Evolutionary conservation across 2,113 vertebrate genomes (phyloP).

Genomic region (Campylomormyrus tamandua): DNA sequence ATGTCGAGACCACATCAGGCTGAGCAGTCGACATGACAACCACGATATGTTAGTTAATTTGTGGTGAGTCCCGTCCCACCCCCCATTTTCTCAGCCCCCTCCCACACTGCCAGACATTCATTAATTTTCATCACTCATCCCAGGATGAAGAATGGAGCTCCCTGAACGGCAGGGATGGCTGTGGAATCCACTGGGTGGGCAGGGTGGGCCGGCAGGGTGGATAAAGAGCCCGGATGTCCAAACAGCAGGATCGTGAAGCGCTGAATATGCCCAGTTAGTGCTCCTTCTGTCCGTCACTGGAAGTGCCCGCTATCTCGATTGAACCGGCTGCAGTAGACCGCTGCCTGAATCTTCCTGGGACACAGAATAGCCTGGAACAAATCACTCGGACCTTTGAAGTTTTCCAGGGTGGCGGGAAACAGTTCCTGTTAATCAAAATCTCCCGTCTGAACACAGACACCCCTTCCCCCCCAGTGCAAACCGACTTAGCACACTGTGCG

Average conservation of each 20-base stretch:
- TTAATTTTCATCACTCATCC: background rate
- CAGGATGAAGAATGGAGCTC: background rate
- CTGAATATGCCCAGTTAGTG: background rate
- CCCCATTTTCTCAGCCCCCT: background rate
- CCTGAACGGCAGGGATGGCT: background rate
- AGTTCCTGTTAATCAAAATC: slow-evolving; percentile 39
- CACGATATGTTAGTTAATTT: background rate
- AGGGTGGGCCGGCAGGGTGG: background rate
- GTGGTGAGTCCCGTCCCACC: background rate
- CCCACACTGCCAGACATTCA: background rate
- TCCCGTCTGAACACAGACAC: slow-evolving; percentile 38
- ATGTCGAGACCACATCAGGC: background rate
- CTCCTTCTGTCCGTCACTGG: background rate
- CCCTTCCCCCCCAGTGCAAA: background rate
- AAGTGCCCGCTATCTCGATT: background rate
- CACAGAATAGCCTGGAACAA: background rate
- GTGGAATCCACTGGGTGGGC: background rate
- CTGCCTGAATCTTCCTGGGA: background rate
- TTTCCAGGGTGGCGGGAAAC: slow-evolving; percentile 14
- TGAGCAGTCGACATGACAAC: background rate
- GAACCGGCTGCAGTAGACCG: background rate
- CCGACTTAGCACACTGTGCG: background rate
- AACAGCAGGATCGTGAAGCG: background rate
- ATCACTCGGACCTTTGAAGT: slow-evolving; percentile 21
- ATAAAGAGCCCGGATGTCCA: background rate